Base-by-base conservation (phyloP, 2,888 invertebrate species). In the Calliopum simillimum region DNA sequence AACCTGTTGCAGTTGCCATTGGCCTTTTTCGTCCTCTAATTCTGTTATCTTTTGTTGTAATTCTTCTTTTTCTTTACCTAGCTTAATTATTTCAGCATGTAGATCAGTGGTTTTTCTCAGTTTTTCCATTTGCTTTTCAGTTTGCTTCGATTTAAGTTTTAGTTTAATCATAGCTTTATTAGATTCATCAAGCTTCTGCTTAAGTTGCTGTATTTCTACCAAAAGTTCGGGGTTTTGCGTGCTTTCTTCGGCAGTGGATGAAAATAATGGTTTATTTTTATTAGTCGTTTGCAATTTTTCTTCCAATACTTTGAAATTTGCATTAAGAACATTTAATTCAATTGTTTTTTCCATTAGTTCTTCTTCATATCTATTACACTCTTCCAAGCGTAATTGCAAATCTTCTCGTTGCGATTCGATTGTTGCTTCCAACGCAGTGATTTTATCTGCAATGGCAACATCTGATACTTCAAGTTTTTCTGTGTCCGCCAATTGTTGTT, bases 1-100 rank as follows among this genome's bases (percentile, higher is more conserved):
- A 19, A 82, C 79, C 25, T 79, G 78, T 1, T 76, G 77, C 82
- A 96, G 88, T 87, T 96, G 95, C 81, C 96, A 90, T 87, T 95
- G 94, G 79, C 95, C 95, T 87, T 96, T 96, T 87, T 96, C 96
- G 85, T 95, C 95, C 87, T 95, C 95, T 75, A 97, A 86, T 82
- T 95, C 94, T 14, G 93, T 92, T 72, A 97, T 90, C 87, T 91
- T 92, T 78, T 94, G 92, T 73, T 91, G 90, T 63, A 93, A 85
- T 75, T 89, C 88, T 74, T 89, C 89, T 76, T 91, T 88, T 79
- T 91, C 90, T 71, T 88, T 88, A 79, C 88, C 89, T 62, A 94
- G 85, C 76, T 88, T 89, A 0, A 91, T 88, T 70, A 93, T 88
- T 83, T 93, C 91, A 49, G 90, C 89, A 84, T 92, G 91, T 14